Evolutionary conservation across 2,797 vertebrate genomes (phyloP).

Genomic region (Poecilia wingei): DNA sequence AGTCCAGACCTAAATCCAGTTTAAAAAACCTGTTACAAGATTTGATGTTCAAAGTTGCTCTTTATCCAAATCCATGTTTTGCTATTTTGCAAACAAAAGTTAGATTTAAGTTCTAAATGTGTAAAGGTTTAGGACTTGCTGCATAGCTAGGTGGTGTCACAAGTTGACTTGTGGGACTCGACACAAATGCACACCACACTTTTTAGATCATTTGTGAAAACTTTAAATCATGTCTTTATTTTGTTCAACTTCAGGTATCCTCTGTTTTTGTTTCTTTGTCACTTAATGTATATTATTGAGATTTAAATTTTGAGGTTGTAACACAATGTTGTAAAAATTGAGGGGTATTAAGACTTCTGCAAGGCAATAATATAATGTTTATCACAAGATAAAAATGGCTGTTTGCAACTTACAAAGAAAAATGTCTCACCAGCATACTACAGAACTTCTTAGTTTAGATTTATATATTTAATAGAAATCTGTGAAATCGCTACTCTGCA

Average conservation of each 20-base stretch:
- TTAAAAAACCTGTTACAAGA: background rate
- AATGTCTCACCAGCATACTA: slow-evolving; percentile 22
- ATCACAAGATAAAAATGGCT: background rate
- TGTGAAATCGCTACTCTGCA: slow-evolving; percentile 59
- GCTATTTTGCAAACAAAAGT: background rate
- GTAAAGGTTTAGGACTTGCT: background rate
- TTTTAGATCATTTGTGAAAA: background rate
- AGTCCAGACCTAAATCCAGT: background rate
- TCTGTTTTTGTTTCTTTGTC: background rate
- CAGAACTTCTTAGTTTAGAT: slow-evolving; percentile 33
- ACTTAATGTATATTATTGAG: background rate
- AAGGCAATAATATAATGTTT: background rate
- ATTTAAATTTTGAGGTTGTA: background rate
- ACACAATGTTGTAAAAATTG: background rate
- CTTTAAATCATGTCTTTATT: background rate
- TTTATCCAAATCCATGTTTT: background rate
- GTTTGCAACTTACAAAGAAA: slow-evolving; percentile 12
- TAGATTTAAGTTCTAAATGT: background rate
- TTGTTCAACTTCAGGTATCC: background rate
- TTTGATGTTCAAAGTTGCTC: background rate
- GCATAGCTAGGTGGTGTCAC: background rate
- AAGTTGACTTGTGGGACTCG: background rate
- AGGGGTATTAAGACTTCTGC: background rate
- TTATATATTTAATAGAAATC: slow-evolving; percentile 64
- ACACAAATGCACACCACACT: background rate